Evolutionary conservation across 30 jellyfish, hydroid and myxozoan species (phyloP).

Genomic region (Turritopsis rubra): DNA sequence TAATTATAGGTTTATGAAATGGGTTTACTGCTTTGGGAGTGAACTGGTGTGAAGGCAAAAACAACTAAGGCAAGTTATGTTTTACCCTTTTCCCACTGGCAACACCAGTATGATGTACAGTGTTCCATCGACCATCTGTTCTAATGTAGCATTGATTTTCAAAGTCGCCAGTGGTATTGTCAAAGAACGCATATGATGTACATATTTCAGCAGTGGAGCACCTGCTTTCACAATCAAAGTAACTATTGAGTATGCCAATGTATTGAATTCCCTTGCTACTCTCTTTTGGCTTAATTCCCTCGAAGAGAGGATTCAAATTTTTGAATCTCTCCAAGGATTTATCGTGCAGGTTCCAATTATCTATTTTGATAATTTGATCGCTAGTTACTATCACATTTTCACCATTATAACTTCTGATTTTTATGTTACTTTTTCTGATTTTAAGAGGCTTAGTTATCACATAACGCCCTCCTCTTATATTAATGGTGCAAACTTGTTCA

Average conservation of each 20-base stretch:
- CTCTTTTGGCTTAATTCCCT: conserved; percentile 62
- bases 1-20: too few species aligned
- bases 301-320: conserved; percentile 58
- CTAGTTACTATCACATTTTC: conserved; percentile 74
- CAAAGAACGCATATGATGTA: conserved; percentile 71
- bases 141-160: conserved; percentile 83
- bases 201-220: conserved; percentile 63
- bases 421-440: conserved; percentile 34
- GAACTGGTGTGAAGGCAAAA: too few species aligned
- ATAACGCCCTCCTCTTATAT: conserved; percentile 23
- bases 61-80: too few species aligned
- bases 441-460: conserved; percentile 11
- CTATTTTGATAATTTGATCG: conserved; percentile 29
- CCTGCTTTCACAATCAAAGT: conserved; percentile 38
- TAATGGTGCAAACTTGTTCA: conserved; percentile 6
- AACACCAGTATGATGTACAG: conserved; percentile 53
- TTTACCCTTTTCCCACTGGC: conserved; percentile 79
- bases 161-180: conserved; percentile 41
- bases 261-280: conserved; percentile 46
- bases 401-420: conserved; percentile 37
- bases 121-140: conserved; percentile 87
- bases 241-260: conserved; percentile 52
- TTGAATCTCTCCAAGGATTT: conserved; percentile 38
- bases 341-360: conserved; percentile 56
- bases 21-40: too few species aligned